Evolutionary conservation across 2,888 invertebrate genomes (phyloP).

Genomic region (Philhelius pedissequus): DNA sequence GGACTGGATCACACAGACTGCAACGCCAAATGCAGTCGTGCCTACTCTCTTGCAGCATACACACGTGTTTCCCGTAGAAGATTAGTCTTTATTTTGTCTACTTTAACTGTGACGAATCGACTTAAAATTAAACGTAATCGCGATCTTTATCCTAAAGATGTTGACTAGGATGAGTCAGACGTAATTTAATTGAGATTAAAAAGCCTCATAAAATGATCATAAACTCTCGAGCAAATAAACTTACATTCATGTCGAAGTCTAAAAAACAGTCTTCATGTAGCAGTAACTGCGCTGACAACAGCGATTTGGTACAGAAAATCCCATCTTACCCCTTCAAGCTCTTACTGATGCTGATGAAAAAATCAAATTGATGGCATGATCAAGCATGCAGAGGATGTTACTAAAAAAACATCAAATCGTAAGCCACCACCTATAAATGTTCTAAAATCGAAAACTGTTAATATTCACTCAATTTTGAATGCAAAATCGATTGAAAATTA

Average conservation of each 20-base stretch:
- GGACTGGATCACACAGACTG: no score
- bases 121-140: no score
- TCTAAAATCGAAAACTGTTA: background rate
- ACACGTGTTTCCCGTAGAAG: no score
- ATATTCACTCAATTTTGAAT: slow-evolving; percentile 17
- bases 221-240: background rate
- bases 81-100: no score
- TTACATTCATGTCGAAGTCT: background rate
- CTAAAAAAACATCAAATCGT: background rate
- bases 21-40: no score
- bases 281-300: background rate
- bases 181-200: no score
- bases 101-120: no score
- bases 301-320: background rate
- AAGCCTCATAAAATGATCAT: background rate
- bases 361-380: background rate
- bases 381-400: background rate
- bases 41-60: no score
- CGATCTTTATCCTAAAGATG: no score
- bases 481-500: slow-evolving; percentile 15
- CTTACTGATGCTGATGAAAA: background rate
- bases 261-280: background rate
- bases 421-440: slow-evolving; percentile 22
- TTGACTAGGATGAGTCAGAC: no score
- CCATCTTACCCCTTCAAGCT: slow-evolving; percentile 7